A percentile compares a stretch with the other conserved stretches of the same genome.
These are phyloP conservation scores for Myathropa florea DNA, from an alignment of 2,888 invertebrate genomes.

Conservation along the genomic window DNA sequence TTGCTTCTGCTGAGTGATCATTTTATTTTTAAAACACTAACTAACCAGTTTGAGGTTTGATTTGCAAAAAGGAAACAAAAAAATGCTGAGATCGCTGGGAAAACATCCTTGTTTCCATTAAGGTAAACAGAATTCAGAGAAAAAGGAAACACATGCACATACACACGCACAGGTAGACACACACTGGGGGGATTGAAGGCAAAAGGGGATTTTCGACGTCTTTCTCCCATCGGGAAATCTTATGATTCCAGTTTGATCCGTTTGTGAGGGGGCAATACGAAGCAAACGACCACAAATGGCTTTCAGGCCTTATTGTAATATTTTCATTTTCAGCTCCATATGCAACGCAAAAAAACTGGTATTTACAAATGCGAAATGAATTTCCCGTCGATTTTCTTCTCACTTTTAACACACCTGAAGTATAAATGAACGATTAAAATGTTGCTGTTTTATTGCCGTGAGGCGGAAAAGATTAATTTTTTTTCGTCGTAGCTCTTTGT, in stretches of 20 bases:
- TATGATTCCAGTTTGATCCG: slow-evolving; percentile 26
- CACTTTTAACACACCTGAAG: slow-evolving; percentile 57
- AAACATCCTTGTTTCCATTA: slow-evolving; percentile 58
- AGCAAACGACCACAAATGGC: not conserved
- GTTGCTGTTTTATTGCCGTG: slow-evolving; percentile 15
- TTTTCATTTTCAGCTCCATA: slow-evolving; percentile 55
- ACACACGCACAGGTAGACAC: not conserved
- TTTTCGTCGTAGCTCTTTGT: slow-evolving; percentile 41
- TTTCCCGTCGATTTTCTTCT: slow-evolving; percentile 10
- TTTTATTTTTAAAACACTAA: slow-evolving; percentile 46
- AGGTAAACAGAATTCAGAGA: slow-evolving; percentile 66
- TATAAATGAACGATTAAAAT: slow-evolving; percentile 39
- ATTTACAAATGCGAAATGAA: not conserved
- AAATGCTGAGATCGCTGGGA: slow-evolving; percentile 20
- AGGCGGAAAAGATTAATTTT: slow-evolving; percentile 25
- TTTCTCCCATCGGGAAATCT: slow-evolving; percentile 35
- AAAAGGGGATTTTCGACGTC: slow-evolving; percentile 26
- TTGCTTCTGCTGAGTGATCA: slow-evolving; percentile 54
- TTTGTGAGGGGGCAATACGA: not conserved
- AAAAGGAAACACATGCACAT: slow-evolving; percentile 11
- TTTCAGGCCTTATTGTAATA: slow-evolving; percentile 28
- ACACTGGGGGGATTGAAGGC: not conserved
- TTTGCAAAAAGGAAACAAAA: slow-evolving; percentile 38
- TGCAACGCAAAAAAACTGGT: slow-evolving; percentile 3
- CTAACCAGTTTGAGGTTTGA: slow-evolving; percentile 57